Base-by-base conservation (phyloP, 2,888 invertebrate species). In the Acholoe squamosa region DNA sequence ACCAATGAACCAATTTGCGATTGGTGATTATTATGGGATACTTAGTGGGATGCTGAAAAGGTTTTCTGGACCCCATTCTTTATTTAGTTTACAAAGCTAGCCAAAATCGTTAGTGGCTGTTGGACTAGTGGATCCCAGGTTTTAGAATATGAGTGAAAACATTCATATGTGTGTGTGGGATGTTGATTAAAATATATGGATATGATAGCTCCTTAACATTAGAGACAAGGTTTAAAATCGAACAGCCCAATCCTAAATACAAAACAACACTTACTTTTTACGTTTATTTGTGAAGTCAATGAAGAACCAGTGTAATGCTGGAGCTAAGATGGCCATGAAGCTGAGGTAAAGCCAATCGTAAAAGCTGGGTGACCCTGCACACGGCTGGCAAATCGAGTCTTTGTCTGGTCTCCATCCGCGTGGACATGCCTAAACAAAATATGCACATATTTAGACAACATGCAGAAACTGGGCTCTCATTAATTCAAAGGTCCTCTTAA, bases 321-420 rank as follows among this genome's bases (percentile, higher is more conserved):
- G 96, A 0, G 98, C 98, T 77, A 99, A 95, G 25, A 99, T 96
- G 0, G 98, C 98, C 98, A 99, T 98, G 94, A 99, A 99, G 0
- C 98, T 98, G 33, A 99, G 97, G 95, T 98, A 98, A 80, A 99
- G 97, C 98, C 98, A 98, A 94, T 99, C 99, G 94, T 99, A 99
- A 71, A 98, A 97, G 22, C 97, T 96, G 0, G 98, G 98, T 56
- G 96, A 96, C 90, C 97, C 97, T 0, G 97, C 96, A 94, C 99
- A 99, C 0, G 97, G 97, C 28, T 97, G 96, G 95, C 99, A 98
- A 71, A 97, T 97, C 90, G 97, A 98, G 34, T 93, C 91, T 22
- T 90, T 90, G 77, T 98, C 97, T 5, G 95, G 94, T 86, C 96
- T 93, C 94, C 97, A 98, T 0, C 99, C 99, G 93, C 96, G 92